These are phyloP conservation scores for Hirtodrosophila trivittata DNA, from an alignment of 2,888 invertebrate species.

Conservation along the genomic window DNA sequence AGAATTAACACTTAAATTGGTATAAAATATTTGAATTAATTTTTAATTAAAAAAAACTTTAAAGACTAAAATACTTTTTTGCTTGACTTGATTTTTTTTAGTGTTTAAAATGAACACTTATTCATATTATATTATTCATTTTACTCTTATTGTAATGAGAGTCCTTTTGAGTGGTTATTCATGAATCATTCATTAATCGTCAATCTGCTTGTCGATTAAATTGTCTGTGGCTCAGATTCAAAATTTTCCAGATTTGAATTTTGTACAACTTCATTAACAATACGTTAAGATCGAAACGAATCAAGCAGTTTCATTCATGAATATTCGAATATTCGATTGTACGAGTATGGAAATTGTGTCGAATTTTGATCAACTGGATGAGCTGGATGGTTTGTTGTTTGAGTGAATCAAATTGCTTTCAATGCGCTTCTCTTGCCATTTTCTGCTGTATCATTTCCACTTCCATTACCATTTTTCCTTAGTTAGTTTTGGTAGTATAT, in stretches of 20 bases:
- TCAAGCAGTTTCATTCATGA: constrained; percentile 66
- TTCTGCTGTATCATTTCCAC: constrained; percentile 73
- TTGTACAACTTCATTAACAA: constrained; percentile 65
- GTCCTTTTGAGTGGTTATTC: too few relatives aligned
- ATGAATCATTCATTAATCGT: constrained; percentile 11
- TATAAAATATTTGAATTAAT: too few relatives aligned
- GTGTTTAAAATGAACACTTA: too few relatives aligned
- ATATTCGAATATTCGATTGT: constrained; percentile 26
- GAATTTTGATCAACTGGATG: constrained; percentile 45
- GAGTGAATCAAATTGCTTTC: constrained; percentile 72
- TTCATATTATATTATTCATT: too few relatives aligned
- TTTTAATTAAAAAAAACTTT: too few relatives aligned
- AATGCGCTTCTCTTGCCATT: constrained; percentile 49
- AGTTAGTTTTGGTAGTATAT: constrained; percentile 1
- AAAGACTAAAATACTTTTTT: too few relatives aligned
- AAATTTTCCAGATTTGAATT: constrained; percentile 7
- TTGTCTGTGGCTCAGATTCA: constrained; percentile 3
- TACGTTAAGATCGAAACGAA: constrained; percentile 37
- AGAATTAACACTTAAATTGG: too few relatives aligned
- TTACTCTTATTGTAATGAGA: too few relatives aligned
- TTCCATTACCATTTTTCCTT: constrained; percentile 31
- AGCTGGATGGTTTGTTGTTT: constrained; percentile 29
- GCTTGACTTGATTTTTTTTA: too few relatives aligned
- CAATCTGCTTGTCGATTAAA: neutral
- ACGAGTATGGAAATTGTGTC: constrained; percentile 50